These are phyloP conservation scores for Cheilosia pagana DNA, from an alignment of 2,888 invertebrate genomes.

Conservation along the genomic window DNA sequence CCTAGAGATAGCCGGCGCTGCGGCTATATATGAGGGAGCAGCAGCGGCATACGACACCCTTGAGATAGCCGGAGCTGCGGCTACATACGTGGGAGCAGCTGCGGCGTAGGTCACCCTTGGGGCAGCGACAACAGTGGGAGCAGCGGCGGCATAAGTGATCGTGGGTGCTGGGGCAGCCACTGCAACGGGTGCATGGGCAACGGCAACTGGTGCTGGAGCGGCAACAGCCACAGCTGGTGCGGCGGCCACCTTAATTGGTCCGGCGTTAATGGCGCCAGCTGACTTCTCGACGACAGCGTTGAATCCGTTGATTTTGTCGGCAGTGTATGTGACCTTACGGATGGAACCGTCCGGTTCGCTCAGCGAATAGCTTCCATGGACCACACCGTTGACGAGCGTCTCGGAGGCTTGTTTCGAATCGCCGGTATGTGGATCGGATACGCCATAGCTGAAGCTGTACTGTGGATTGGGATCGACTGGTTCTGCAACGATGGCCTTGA, in stretches of 20 bases:
- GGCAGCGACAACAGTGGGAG: constrained; percentile 68
- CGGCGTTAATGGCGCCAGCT: constrained; percentile 77
- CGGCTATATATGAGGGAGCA: constrained; percentile 75
- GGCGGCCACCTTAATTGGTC: constrained; percentile 54
- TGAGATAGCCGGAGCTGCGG: constrained; percentile 76
- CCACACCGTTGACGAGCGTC: constrained; percentile 86
- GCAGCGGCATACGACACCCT: constrained; percentile 77
- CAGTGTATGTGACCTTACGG: constrained; percentile 87
- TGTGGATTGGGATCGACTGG: constrained; percentile 84
- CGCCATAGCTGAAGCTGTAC: constrained; percentile 88
- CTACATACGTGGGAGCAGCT: constrained; percentile 62
- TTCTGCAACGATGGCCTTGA: constrained; percentile 77
- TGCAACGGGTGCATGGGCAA: constrained; percentile 76
- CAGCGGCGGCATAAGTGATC: constrained; percentile 13
- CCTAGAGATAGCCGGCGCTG: constrained; percentile 74
- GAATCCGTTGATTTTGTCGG: constrained; percentile 88
- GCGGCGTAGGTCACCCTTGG: constrained; percentile 46
- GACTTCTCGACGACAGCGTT: constrained; percentile 87
- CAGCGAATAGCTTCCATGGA: constrained; percentile 87
- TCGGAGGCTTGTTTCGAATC: constrained; percentile 85
- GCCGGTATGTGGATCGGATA: constrained; percentile 87
- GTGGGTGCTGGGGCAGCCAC: constrained; percentile 76
- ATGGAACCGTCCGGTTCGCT: constrained; percentile 87
- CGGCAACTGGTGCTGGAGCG: constrained; percentile 60
- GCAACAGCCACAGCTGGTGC: constrained; percentile 45